These are phyloP conservation scores for Drosophila antonietae DNA, from an alignment of 2,888 invertebrate species.

Conservation along the genomic window DNA sequence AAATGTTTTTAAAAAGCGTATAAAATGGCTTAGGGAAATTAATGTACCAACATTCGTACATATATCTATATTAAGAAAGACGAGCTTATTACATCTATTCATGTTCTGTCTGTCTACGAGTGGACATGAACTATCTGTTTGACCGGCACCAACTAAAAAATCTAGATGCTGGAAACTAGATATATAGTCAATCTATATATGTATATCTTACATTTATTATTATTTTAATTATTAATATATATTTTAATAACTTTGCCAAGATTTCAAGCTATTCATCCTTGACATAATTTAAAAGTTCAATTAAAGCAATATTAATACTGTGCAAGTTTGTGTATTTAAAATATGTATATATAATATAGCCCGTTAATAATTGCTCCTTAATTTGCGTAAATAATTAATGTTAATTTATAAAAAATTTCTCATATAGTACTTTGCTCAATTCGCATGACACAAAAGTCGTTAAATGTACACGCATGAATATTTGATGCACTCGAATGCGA, in stretches of 20 bases:
- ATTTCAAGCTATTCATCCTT: neutral
- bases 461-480: constrained; percentile 73
- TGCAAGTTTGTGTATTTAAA: constrained; percentile 2
- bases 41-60: too few relatives aligned
- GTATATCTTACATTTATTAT: neutral
- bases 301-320: neutral
- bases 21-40: too few relatives aligned
- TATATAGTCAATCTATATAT: neutral
- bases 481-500: constrained; percentile 72
- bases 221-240: neutral
- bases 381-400: constrained; percentile 52
- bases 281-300: neutral
- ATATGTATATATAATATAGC: neutral
- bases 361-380: constrained; percentile 23
- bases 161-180: neutral
- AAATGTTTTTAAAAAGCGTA: too few relatives aligned
- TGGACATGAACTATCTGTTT: too few relatives aligned
- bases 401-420: constrained; percentile 35
- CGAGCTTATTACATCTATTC: too few relatives aligned
- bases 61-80: too few relatives aligned
- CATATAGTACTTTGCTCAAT: constrained; percentile 36
- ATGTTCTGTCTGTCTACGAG: too few relatives aligned
- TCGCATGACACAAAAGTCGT: constrained; percentile 58
- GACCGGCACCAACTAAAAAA: too few relatives aligned
- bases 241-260: neutral